Evolutionary conservation across 2,797 vertebrate genomes (phyloP), one percentile per base, ranked within the genome.

Genomic region (Periparus ater): DNA sequence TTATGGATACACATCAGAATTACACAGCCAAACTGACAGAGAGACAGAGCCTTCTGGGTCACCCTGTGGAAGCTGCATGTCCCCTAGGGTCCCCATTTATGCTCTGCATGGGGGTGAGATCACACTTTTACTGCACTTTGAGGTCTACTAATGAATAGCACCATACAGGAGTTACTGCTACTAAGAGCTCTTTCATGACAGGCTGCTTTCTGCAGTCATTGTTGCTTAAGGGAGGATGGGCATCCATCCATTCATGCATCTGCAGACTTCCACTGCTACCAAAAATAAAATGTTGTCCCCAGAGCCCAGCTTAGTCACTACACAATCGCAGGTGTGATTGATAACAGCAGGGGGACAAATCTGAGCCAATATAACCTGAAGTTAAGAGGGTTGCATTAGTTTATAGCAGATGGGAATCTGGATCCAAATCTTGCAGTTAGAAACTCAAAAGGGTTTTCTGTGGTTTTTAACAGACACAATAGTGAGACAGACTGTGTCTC

Each of bases 391-490:
- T 30, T 40, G 67, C 32, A 16, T 61, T 60, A 38, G 23, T 76
- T 89, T 79, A 34, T 2, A 87, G 30, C 48, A 76, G 88, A 73
- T 34, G 61, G 50, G 68, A 87, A 63, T 44, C 18, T 29, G 25
- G 30, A 63, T 61, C 36, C 72, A 78, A 78, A 62, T 42, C 86
- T 62, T 72, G 40, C 23, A 48, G 71, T 68, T 26, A 91, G 70
- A 80, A 81, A 60, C 50, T 61, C 30, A 25, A 0, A 90, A 70
- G 45, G 13, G 21, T 19, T 84, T 81, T 93, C 77, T 79, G 70
- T 70, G 85, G 63, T 60, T 96, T 95, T 87, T 54, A 73, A 86
- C 80, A 83, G 83, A 87, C 34, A 88, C 83, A 91, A 78, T 68
- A 67, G 75, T 50, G 81, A 92, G 81, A 92, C 47, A 88, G 81